Conservation (phyloP, 2,797 vertebrate species). For the Myripristis murdjan region DNA sequence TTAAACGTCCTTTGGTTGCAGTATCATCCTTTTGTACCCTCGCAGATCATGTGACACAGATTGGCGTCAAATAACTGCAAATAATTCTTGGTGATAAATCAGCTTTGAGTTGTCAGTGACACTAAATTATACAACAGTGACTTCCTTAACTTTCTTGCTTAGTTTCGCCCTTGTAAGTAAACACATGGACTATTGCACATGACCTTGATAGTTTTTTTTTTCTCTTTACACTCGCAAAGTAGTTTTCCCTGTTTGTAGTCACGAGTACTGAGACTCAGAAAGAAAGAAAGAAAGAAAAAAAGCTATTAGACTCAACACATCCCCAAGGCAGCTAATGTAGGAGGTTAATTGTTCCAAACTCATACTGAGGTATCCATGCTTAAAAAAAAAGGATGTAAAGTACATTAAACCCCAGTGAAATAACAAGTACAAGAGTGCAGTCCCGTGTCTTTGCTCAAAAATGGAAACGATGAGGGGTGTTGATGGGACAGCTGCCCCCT, state of each 20-base stretch:
- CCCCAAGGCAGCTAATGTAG: conserved; percentile 53
- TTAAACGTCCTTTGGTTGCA: conserved; percentile 18
- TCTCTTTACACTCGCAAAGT: background rate
- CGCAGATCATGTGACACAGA: background rate
- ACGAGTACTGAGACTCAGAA: conserved; percentile 19
- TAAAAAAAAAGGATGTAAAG: background rate
- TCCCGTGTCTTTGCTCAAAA: conserved; percentile 18
- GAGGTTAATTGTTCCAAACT: conserved; percentile 53
- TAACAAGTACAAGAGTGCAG: background rate
- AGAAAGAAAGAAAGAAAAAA: conserved; percentile 32
- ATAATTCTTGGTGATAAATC: too few relatives aligned
- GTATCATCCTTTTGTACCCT: too few relatives aligned
- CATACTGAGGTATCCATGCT: conserved; percentile 36
- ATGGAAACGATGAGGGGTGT: conserved; percentile 19
- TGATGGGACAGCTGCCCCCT: conserved; percentile 10
- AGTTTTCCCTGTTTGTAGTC: conserved; percentile 13
- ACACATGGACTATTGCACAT: conserved; percentile 13
- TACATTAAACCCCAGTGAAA: conserved; percentile 14
- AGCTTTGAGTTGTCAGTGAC: background rate
- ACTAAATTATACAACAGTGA: background rate
- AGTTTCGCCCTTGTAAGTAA: background rate
- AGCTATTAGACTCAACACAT: conserved; percentile 35
- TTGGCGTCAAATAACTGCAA: background rate
- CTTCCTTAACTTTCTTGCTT: background rate
- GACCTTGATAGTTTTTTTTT: conserved; percentile 16